A percentile compares a stretch with the other conserved stretches of the same genome.
Conservation (phyloP, 2,888 invertebrate species). For the Schrankia costaestrigalis region DNA sequence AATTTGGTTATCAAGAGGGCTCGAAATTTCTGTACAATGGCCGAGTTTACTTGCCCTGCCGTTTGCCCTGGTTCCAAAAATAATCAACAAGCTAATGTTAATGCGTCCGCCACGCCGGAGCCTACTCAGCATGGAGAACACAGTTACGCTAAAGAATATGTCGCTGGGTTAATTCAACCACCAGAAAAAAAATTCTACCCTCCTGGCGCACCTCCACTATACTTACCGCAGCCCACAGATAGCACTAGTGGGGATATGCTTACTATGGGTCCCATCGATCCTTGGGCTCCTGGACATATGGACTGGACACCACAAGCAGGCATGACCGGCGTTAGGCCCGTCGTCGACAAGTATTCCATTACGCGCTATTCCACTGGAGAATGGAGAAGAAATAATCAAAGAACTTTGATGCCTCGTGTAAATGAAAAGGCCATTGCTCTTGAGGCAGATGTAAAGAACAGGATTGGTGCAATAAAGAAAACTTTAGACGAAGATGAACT, state of each 20-base stretch:
- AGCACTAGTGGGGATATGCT: conserved; percentile 68
- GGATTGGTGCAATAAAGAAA: conserved; percentile 78
- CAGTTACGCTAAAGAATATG: conserved; percentile 42
- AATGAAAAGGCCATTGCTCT: conserved; percentile 54
- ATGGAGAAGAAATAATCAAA: conserved; percentile 84
- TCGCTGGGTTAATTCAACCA: conserved; percentile 58
- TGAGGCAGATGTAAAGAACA: conserved; percentile 45
- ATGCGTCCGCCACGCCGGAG: no score
- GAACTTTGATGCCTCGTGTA: conserved; percentile 62
- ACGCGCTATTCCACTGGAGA: conserved; percentile 86
- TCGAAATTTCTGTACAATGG: conserved; percentile 49
- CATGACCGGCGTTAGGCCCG: conserved; percentile 86
- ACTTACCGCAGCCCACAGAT: conserved; percentile 66
- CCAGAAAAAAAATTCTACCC: conserved; percentile 53
- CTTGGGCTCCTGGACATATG: conserved; percentile 88
- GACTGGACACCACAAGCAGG: conserved; percentile 88
- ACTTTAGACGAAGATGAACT: conserved; percentile 75
- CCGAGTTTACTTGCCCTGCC: conserved; percentile 47
- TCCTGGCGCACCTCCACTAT: conserved; percentile 59
- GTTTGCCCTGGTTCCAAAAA: conserved; percentile 50
- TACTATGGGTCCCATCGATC: conserved; percentile 75
- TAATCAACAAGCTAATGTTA: no score
- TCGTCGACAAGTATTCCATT: conserved; percentile 89
- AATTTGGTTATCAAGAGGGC: conserved; percentile 4
- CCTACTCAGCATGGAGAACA: conserved; percentile 20